A percentile compares a stretch with the other conserved stretches of the same genome.
phyloP scores from a whole-genome alignment of 2,797 vertebrate species.

The Petrocephalus schoutedeni region DNA sequence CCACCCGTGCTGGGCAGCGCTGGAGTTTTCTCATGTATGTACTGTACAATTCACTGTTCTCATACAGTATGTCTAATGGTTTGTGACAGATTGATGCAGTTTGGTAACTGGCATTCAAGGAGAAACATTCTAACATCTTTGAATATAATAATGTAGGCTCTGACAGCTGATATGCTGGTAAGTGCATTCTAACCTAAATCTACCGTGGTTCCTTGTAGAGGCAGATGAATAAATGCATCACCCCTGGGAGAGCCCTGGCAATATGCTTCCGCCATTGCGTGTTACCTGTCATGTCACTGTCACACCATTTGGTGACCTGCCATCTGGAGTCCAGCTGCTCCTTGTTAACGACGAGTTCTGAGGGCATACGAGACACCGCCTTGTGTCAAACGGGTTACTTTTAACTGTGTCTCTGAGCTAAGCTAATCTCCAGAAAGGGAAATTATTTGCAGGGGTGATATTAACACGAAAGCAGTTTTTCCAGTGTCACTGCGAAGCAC shows the following conservation, averaged over 20 bases:
- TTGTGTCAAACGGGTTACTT: conserved; percentile 1
- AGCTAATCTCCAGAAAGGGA: not conserved
- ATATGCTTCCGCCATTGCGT: not conserved
- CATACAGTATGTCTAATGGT: not conserved
- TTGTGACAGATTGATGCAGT: not conserved
- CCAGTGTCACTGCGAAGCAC: not conserved
- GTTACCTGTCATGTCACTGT: conserved; percentile 14
- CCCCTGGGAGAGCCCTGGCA: not conserved
- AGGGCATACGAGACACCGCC: not conserved
- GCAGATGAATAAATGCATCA: not conserved
- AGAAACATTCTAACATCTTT: not conserved
- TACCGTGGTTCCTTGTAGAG: not conserved
- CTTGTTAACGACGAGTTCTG: not conserved
- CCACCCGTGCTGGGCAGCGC: not conserved
- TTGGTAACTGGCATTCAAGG: not conserved
- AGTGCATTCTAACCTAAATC: not conserved
- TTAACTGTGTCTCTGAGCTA: not conserved
- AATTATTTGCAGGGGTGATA: not conserved
- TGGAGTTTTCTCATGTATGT: not conserved
- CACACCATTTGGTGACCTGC: not conserved
- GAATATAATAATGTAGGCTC: not conserved
- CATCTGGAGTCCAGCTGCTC: conserved; percentile 9
- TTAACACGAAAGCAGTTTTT: not conserved
- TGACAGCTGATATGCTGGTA: not conserved
- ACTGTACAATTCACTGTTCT: not conserved